Evolutionary conservation across 1,140 invertebrate genomes (phyloP).

Genomic region (Triops longicaudatus): DNA sequence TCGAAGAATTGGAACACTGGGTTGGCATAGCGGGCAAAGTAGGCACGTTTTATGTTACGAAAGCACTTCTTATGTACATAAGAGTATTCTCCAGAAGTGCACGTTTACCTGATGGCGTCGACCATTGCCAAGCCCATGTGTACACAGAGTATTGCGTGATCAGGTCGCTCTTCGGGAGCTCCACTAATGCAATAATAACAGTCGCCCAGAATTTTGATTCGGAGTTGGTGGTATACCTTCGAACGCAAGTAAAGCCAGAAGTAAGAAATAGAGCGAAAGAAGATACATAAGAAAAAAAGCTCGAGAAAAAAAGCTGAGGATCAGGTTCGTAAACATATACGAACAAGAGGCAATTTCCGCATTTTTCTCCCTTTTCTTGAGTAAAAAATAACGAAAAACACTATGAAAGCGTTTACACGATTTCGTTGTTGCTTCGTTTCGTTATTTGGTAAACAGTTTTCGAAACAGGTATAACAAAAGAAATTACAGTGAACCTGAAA

Average conservation of each 20-base stretch:
- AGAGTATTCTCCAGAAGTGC: neutral
- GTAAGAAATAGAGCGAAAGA: neutral
- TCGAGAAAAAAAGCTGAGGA: neutral
- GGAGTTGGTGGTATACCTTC: conserved; percentile 83
- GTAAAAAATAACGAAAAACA: neutral
- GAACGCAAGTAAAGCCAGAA: neutral
- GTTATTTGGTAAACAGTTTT: too few species aligned
- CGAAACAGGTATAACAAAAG: too few species aligned
- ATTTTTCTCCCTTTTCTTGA: neutral
- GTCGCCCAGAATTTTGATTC: conserved; percentile 92
- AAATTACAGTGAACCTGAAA: too few species aligned
- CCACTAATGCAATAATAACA: conserved; percentile 94
- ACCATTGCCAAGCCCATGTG: conserved; percentile 95
- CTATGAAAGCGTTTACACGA: too few species aligned
- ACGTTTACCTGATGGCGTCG: conserved; percentile 82
- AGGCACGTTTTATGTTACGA: too few species aligned
- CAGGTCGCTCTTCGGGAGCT: conserved; percentile 73
- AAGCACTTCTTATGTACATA: too few species aligned
- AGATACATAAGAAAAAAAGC: neutral
- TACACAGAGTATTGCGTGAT: conserved; percentile 87
- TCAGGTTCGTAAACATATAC: neutral
- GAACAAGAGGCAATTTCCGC: neutral
- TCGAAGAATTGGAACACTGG: neutral
- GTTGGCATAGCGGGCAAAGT: too few species aligned
- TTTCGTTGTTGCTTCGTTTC: too few species aligned